These are phyloP conservation scores for Xestia rhomboidea DNA, from an alignment of 2,888 invertebrate genomes.

Conservation along the genomic window DNA sequence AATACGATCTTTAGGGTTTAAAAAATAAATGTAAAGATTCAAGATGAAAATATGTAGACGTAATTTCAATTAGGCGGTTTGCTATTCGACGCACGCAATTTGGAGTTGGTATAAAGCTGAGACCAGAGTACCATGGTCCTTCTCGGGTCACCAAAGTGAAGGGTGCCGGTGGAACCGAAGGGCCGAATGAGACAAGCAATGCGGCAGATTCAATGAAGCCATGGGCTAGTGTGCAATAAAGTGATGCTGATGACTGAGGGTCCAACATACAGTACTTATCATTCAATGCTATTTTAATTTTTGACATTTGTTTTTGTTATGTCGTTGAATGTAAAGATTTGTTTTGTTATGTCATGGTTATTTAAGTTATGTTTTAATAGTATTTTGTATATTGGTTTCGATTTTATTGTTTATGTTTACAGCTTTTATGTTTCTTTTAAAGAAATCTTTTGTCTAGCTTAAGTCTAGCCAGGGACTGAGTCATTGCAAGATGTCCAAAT, in stretches of 20 bases:
- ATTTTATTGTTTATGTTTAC: background rate
- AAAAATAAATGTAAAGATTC: background rate
- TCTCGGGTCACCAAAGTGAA: too few species aligned
- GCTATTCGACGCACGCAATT: background rate
- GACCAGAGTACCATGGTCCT: too few species aligned
- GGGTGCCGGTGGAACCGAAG: too few species aligned
- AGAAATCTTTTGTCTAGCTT: background rate
- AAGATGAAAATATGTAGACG: background rate
- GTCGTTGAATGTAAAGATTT: too few species aligned
- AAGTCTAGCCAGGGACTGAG: background rate
- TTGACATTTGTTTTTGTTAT: too few species aligned
- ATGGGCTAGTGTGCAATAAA: background rate
- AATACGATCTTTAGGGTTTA: too few species aligned
- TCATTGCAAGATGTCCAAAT: background rate
- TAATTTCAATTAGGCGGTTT: background rate
- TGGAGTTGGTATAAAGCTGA: too few species aligned
- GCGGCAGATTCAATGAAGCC: too few species aligned
- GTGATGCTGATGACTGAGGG: background rate
- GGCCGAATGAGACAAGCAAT: too few species aligned
- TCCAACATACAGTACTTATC: background rate
- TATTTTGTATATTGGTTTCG: too few species aligned
- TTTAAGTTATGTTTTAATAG: too few species aligned
- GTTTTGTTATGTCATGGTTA: too few species aligned
- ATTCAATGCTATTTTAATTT: background rate
- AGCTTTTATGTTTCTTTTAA: background rate